These are phyloP conservation scores for Drosophila macrothrix DNA, from an alignment of 2,888 invertebrate genomes.

Conservation along the genomic window DNA sequence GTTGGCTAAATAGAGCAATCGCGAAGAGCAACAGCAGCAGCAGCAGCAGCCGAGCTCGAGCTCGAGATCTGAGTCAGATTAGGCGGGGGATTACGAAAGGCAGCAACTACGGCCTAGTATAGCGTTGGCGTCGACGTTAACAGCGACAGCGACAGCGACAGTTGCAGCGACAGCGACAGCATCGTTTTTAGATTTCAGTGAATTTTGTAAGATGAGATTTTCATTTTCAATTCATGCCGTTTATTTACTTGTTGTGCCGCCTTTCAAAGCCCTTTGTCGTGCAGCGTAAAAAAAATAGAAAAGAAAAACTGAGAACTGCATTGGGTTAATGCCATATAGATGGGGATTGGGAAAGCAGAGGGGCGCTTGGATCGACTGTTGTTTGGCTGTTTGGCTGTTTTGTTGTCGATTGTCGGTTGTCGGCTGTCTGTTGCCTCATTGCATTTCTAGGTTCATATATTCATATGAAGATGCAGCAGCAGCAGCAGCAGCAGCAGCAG, in stretches of 20 bases:
- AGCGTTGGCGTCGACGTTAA: conserved; percentile 42
- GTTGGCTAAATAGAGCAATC: conserved; percentile 78
- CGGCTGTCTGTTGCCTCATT: conserved; percentile 72
- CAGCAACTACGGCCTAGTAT: conserved; percentile 14
- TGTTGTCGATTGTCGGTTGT: neutral
- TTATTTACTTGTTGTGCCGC: conserved; percentile 65
- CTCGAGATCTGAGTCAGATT: conserved; percentile 62
- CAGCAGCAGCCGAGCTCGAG: neutral
- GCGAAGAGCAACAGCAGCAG: conserved; percentile 45
- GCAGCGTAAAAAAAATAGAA: conserved; percentile 34
- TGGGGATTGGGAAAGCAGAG: conserved; percentile 5
- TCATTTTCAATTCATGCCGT: conserved; percentile 72
- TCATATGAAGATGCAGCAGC: conserved; percentile 39
- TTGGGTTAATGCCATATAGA: conserved; percentile 13
- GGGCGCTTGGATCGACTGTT: conserved; percentile 20
- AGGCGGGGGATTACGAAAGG: conserved; percentile 67
- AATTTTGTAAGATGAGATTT: conserved; percentile 76
- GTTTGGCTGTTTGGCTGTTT: conserved; percentile 10
- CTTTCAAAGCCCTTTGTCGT: conserved; percentile 73
- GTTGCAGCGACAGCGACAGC: conserved; percentile 3
- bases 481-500: conserved; percentile 10
- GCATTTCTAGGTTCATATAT: conserved; percentile 75
- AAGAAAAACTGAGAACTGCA: conserved; percentile 57
- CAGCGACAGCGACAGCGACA: conserved; percentile 22
- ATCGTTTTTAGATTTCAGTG: conserved; percentile 62